Percentiles rank a stretch among this genome's conserved stretches.
Conservation (phyloP, 2,888 invertebrate species). For the Melinopterus prodromus region DNA sequence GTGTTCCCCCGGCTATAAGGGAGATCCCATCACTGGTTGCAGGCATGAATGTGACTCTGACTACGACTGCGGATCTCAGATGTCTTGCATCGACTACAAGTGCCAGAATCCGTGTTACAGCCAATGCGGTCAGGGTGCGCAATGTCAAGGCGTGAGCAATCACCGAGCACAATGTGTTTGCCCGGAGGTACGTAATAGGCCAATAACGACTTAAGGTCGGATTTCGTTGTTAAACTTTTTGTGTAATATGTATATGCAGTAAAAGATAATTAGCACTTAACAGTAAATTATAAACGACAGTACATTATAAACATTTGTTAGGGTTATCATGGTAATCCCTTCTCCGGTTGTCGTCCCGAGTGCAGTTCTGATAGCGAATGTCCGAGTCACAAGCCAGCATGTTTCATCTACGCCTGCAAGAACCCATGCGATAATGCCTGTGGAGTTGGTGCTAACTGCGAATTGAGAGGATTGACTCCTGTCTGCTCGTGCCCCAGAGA, state of each 20-base stretch:
- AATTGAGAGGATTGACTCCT: constrained; percentile 79
- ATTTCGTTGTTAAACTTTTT: neutral
- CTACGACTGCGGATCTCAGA: constrained; percentile 73
- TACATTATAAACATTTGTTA: too few relatives aligned
- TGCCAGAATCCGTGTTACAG: constrained; percentile 80
- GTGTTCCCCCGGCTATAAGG: constrained; percentile 78
- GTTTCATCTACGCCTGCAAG: constrained; percentile 81
- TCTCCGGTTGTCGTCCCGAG: constrained; percentile 79
- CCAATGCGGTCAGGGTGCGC: constrained; percentile 78
- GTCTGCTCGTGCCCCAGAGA: constrained; percentile 87
- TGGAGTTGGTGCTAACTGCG: constrained; percentile 82
- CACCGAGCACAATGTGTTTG: constrained; percentile 83
- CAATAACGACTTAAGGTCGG: too few relatives aligned
- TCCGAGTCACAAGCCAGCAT: constrained; percentile 78
- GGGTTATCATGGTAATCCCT: constrained; percentile 83
- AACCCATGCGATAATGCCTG: constrained; percentile 86
- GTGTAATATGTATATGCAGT: neutral
- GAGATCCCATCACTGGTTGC: constrained; percentile 80
- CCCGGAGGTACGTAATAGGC: constrained; percentile 67
- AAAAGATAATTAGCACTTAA: neutral
- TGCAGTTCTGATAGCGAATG: constrained; percentile 84
- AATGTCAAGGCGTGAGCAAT: constrained; percentile 77
- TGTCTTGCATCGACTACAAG: constrained; percentile 78
- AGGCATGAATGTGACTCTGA: constrained; percentile 85
- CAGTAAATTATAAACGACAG: too few relatives aligned